These are phyloP conservation scores for Budorcas taxicolor DNA, from an alignment of 2,113 vertebrate genomes.

Conservation along the genomic window DNA sequence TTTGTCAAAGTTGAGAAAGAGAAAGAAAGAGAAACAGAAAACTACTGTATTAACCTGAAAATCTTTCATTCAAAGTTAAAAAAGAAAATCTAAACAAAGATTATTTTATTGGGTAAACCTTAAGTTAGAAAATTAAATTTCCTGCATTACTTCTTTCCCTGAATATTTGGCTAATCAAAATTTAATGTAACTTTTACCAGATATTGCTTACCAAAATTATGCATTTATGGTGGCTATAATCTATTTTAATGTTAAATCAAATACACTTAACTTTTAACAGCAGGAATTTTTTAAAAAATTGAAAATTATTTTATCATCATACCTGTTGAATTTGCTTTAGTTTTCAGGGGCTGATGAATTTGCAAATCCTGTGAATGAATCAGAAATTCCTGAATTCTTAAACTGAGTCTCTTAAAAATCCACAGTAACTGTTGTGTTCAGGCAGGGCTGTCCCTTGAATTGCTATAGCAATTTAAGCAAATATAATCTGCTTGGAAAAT, in stretches of 20 bases:
- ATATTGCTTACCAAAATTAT: slow-evolving; percentile 37
- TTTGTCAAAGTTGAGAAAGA: neutral
- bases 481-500: slow-evolving; percentile 67
- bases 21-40: neutral
- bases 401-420: slow-evolving; percentile 64
- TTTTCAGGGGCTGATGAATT: slow-evolving; percentile 66
- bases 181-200: slow-evolving; percentile 28
- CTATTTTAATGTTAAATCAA: slow-evolving; percentile 39
- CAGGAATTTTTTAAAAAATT: slow-evolving; percentile 51
- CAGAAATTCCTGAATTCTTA: slow-evolving; percentile 69
- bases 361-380: slow-evolving; percentile 64
- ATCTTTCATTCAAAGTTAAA: slow-evolving; percentile 5
- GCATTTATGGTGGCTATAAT: slow-evolving; percentile 5
- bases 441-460: slow-evolving; percentile 62
- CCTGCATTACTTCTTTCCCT: neutral
- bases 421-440: slow-evolving; percentile 60
- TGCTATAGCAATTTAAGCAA: slow-evolving; percentile 72
- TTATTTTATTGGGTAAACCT: slow-evolving; percentile 17
- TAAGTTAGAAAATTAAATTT: slow-evolving; percentile 50
- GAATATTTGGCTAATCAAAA: slow-evolving; percentile 28
- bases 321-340: slow-evolving; percentile 75
- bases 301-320: slow-evolving; percentile 70
- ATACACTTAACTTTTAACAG: slow-evolving; percentile 26
- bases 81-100: slow-evolving; percentile 2
- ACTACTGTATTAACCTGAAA: neutral